These are phyloP conservation scores for Crocuta crocuta DNA, from an alignment of 2,113 vertebrate genomes.

Conservation along the genomic window DNA sequence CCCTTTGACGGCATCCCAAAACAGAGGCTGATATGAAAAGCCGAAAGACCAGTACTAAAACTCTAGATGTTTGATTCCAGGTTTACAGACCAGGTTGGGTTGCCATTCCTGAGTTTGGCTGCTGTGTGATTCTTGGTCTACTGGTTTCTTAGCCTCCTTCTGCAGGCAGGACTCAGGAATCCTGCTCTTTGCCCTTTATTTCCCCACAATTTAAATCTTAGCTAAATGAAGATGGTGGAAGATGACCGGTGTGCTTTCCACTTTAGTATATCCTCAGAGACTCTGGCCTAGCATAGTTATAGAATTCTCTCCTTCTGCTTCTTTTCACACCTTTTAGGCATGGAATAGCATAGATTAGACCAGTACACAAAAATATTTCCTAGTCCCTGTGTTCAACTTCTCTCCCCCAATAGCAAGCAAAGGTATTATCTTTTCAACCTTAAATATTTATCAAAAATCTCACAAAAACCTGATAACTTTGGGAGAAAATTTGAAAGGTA, in stretches of 20 bases:
- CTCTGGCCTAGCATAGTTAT: not conserved
- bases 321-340: not conserved
- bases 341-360: not conserved
- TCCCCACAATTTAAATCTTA: not conserved
- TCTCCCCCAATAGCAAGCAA: not conserved
- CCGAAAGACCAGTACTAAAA: not conserved
- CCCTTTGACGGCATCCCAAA: not conserved
- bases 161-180: not conserved
- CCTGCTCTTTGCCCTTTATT: not conserved
- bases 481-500: not conserved
- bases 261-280: not conserved
- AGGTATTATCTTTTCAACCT: not conserved
- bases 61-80: not conserved
- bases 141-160: not conserved
- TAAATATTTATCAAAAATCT: not conserved
- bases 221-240: not conserved
- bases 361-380: not conserved
- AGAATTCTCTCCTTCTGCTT: not conserved
- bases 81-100: not conserved
- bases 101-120: not conserved
- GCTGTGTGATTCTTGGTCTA: not conserved
- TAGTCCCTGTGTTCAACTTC: not conserved
- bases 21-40: not conserved
- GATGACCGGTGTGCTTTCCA: not conserved
- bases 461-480: not conserved